Evolutionary conservation across 2,888 invertebrate genomes (phyloP), one percentile per base, ranked within the genome.

Genomic region (Tupiocoris notatus): DNA sequence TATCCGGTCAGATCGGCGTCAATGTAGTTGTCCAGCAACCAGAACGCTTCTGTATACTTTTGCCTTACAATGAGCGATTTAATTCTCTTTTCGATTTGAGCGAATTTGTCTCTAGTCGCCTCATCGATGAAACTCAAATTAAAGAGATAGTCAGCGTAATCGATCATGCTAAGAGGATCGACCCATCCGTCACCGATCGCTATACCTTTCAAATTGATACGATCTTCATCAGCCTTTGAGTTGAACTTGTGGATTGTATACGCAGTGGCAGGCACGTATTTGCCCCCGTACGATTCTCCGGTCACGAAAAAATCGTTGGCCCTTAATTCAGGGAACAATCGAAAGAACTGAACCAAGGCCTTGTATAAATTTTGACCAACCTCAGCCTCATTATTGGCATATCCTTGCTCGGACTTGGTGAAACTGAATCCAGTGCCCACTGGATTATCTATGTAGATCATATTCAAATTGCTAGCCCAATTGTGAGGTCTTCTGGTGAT

Each of bases 361-460:
- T 88, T 87, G 81, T 93, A 91, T 6, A 96, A 84, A 83, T 96
- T 90, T 66, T 88, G 87, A 0, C 92, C 95, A 0, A 96, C 93
- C 82, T 91, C 89, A 0, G 88, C 88, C 84, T 96, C 91, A 83
- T 93, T 90, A 2, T 85, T 88, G 12, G 92, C 92, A 84, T 92
- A 96, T 0, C 96, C 95, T 74, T 84, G 87, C 17, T 90, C 89
- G 74, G 88, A 84, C 16, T 59, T 17, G 0, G 96, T 95, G 82
- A 94, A 96, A 84, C 96, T 96, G 83, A 91, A 97, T 0, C 96
- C 96, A 1, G 95, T 92, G 1, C 95, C 94, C 0, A 94, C 96
- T 0, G 96, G 96, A 83, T 94, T 96, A 83, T 97, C 96, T 76
- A 97, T 92, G 83, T 93, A 97, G 74, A 96, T 87, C 59, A 96